Base-by-base conservation (phyloP, 2,797 vertebrate genomes). In the Manis pentadactyla region DNA sequence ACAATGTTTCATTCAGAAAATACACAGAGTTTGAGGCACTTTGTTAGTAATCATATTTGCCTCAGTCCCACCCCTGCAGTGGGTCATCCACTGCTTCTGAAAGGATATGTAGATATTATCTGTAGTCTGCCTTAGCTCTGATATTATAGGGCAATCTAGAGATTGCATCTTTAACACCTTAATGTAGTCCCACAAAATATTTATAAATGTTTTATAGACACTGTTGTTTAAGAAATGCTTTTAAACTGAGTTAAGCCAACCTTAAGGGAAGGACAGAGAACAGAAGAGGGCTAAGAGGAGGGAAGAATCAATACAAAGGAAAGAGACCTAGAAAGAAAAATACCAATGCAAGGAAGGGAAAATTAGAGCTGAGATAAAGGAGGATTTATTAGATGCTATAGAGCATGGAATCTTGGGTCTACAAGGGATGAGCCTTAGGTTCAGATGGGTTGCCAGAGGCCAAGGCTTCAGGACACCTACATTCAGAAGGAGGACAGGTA, bases 221-320 rank as follows among this genome's bases (percentile, higher is more conserved):
- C 9, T 39, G 7, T 17, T 87, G 68, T 34, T 93, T 81, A 84
- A 75, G 46, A 88, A 85, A 74, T 71, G n/a, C n/a, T 93, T 87
- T 78, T 57, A 46, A 82, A 86, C 11, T 74, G 34, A 90, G 19
- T 77, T 95, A 90, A 68, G 34, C 61, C 82, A 51, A 81, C 1
- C 37, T 90, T 14, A 51, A 69, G 15, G 23, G 0, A 31, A 68
- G 10, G 25, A 39, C 3, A 73, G 19, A 75, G 89, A 25, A 84
- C 82, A 25, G 57, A 59, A 82, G 61, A 53, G 0, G 15, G n/a
- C 11, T 75, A 61, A 68, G 0, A 57, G 53, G 42, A 19, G 17
- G 37, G 18, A 83, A 27, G 1, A 68, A 49, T n/a, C 74, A 25
- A 31, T 10, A 5, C 6, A 61, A 81, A 63, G 29, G 11, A 82